phyloP scores from a whole-genome alignment of 35 echinoderm and acorn worm genomes.

The Hemicentrotus pulcherrimus region DNA sequence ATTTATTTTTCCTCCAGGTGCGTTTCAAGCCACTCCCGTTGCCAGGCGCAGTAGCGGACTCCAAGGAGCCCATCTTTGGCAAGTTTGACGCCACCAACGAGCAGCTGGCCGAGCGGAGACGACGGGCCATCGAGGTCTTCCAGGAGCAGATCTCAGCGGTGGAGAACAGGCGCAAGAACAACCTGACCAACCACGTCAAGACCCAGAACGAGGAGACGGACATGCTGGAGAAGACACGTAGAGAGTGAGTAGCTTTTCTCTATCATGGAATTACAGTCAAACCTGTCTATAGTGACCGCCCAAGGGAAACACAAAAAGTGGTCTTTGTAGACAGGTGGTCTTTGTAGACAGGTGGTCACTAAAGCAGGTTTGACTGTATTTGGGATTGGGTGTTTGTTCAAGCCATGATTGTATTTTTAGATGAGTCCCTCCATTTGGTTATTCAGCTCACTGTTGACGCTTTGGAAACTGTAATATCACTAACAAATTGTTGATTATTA shows the following conservation, averaged over 20 bases:
- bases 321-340: no score
- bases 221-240: slow-evolving; percentile 78
- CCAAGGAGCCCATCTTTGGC: slow-evolving; percentile 91
- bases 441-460: no score
- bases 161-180: slow-evolving; percentile 56
- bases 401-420: no score
- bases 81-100: slow-evolving; percentile 91
- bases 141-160: slow-evolving; percentile 83
- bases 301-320: no score
- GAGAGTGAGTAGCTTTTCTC: slow-evolving; percentile 68
- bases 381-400: no score
- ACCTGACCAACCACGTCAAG: slow-evolving; percentile 75
- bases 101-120: slow-evolving; percentile 84
- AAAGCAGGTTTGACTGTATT: no score
- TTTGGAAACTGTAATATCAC: no score
- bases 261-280: no score
- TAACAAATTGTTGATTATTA: no score
- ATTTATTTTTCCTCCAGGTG: slow-evolving; percentile 56
- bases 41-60: slow-evolving; percentile 83
- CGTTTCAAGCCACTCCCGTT: slow-evolving; percentile 94
- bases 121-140: slow-evolving; percentile 74
- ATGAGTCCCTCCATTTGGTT: no score
- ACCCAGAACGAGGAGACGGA: slow-evolving; percentile 83
- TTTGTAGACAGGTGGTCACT: no score
- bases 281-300: no score